These are phyloP conservation scores for Notodromas monacha DNA, from an alignment of 2,888 invertebrate species.

Conservation along the genomic window DNA sequence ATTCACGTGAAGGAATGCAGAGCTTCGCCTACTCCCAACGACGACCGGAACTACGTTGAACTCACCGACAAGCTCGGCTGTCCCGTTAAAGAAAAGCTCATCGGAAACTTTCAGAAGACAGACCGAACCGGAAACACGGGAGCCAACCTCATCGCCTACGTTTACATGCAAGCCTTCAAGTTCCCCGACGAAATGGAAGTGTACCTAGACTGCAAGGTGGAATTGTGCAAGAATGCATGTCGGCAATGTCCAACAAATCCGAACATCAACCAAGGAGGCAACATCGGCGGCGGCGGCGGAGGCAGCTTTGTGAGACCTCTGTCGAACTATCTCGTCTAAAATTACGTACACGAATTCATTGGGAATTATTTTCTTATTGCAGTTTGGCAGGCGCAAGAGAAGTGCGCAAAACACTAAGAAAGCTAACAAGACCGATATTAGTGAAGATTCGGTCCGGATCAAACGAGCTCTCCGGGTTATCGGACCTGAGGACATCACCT, in stretches of 20 bases:
- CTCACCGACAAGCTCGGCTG: constrained; percentile 40
- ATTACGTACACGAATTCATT: too few relatives aligned
- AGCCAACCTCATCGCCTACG: constrained; percentile 18
- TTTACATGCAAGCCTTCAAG: constrained; percentile 14
- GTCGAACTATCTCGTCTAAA: too few relatives aligned
- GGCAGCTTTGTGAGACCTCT: not conserved
- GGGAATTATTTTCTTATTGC: not conserved
- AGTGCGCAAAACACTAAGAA: constrained; percentile 12
- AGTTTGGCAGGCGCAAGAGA: not conserved
- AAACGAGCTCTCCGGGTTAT: constrained; percentile 31
- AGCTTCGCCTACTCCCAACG: constrained; percentile 35
- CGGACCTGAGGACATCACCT: constrained; percentile 29
- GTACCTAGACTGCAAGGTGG: constrained; percentile 44
- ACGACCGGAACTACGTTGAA: constrained; percentile 27
- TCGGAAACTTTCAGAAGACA: constrained; percentile 47
- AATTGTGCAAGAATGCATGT: constrained; percentile 43
- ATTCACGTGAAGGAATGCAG: constrained; percentile 38
- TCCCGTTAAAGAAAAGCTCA: constrained; percentile 38
- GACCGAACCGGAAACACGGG: constrained; percentile 35
- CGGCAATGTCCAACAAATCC: constrained; percentile 23
- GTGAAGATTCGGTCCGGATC: constrained; percentile 24
- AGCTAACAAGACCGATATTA: constrained; percentile 17
- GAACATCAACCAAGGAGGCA: constrained; percentile 8
- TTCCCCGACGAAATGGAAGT: constrained; percentile 55
- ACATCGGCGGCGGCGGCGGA: too few relatives aligned